Conservation (phyloP, 2,888 invertebrate species). For the Drosophila dives region DNA sequence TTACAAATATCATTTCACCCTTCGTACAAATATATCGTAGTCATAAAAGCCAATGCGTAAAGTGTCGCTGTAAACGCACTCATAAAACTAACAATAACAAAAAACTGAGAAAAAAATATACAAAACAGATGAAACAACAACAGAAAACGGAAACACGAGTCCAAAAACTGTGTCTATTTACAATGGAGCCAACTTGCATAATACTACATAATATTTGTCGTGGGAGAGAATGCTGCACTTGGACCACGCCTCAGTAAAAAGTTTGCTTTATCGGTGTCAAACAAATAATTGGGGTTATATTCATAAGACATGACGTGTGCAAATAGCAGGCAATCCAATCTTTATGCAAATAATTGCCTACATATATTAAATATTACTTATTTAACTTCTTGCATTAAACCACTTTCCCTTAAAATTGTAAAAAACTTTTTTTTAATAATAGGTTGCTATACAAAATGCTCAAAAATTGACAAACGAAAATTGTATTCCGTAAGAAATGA, state of each 20-base stretch:
- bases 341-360: no score
- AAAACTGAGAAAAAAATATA: neutral
- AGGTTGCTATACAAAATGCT: neutral
- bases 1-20: constrained; percentile 12
- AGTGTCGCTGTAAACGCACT: constrained; percentile 39
- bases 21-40: constrained; percentile 10
- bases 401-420: neutral
- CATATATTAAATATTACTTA: no score
- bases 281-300: constrained; percentile 12
- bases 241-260: constrained; percentile 21
- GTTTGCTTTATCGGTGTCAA: constrained; percentile 4
- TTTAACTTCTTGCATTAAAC: neutral
- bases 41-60: constrained; percentile 33
- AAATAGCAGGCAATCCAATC: neutral
- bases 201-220: constrained; percentile 29
- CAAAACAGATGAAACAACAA: constrained; percentile 15
- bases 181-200: constrained; percentile 46
- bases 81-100: constrained; percentile 48
- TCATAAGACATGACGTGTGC: neutral
- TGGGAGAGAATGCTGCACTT: constrained; percentile 51
- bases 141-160: constrained; percentile 36
- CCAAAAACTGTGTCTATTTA: constrained; percentile 19
- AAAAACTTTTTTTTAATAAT: neutral
- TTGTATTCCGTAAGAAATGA: constrained; percentile 7
- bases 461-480: neutral